A percentile compares a stretch with the other conserved stretches of the same genome.
These are phyloP conservation scores for Pangasianodon gigas DNA, from an alignment of 2,113 vertebrate species.

Conservation along the genomic window DNA sequence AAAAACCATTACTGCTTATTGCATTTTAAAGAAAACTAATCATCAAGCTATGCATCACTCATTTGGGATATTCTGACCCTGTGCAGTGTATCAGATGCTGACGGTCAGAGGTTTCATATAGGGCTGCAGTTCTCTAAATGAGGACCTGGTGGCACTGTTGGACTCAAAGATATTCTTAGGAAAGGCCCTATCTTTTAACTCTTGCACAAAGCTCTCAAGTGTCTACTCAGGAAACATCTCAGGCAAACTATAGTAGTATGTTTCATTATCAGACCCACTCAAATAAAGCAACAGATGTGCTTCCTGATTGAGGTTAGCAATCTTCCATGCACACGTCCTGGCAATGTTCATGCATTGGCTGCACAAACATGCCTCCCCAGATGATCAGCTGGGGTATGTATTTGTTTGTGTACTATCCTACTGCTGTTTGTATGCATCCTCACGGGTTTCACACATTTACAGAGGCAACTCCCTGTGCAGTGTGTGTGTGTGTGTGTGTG, in stretches of 20 bases:
- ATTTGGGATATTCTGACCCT: not conserved
- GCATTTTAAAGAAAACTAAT: not conserved
- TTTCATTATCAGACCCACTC: conserved; percentile 34
- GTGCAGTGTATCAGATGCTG: conserved; percentile 12
- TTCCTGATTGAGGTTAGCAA: conserved; percentile 41
- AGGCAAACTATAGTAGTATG: conserved; percentile 36
- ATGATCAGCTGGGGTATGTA: not conserved
- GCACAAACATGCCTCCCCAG: not conserved
- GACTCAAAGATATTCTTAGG: conserved; percentile 54
- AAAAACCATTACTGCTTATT: not conserved
- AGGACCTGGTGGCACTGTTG: conserved; percentile 74
- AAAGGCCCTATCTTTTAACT: conserved; percentile 25
- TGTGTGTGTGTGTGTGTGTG: not conserved
- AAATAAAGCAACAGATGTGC: conserved; percentile 46
- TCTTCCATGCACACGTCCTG: conserved; percentile 31
- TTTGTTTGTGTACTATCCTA: not conserved
- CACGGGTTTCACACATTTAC: not conserved
- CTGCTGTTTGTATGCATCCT: not conserved
- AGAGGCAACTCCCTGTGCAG: not conserved
- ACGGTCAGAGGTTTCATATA: not conserved
- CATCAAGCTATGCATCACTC: not conserved
- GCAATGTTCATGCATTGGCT: conserved; percentile 30
- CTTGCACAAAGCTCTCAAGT: conserved; percentile 33
- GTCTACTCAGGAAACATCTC: conserved; percentile 43
- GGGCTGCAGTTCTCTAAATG: conserved; percentile 48